A percentile compares a stretch with the other conserved stretches of the same genome.
Evolutionary conservation across 2,113 vertebrate genomes (phyloP).

Genomic region (Lycocorax pyrrhopterus): DNA sequence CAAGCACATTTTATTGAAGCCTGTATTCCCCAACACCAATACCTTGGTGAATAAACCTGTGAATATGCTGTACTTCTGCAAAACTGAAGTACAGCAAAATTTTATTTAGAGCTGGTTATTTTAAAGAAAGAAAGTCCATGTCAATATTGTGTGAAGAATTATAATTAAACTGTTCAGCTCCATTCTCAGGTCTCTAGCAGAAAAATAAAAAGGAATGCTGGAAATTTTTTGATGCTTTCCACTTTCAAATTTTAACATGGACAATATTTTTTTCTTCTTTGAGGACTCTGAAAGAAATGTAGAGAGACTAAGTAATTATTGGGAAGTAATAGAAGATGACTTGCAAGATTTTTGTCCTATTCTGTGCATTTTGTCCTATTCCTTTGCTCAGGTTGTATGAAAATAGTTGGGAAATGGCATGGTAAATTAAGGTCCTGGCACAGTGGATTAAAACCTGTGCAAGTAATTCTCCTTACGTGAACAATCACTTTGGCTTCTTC

Average conservation of each 20-base stretch:
- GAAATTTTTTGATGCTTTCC: not conserved
- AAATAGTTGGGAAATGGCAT: not conserved
- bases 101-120: not conserved
- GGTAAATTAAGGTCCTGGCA: not conserved
- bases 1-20: not conserved
- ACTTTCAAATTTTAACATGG: not conserved
- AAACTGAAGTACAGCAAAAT: not conserved
- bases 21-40: not conserved
- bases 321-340: not conserved
- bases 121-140: not conserved
- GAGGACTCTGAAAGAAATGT: not conserved
- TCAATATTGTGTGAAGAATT: not conserved
- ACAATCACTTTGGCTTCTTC: not conserved
- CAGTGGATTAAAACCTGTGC: not conserved
- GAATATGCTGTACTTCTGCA: not conserved
- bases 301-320: not conserved
- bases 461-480: slow-evolving; percentile 2
- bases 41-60: not conserved
- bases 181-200: not conserved
- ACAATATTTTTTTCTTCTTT: not conserved
- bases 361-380: not conserved
- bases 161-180: not conserved
- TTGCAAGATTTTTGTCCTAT: not conserved
- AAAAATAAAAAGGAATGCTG: not conserved
- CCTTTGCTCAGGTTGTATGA: not conserved